Percentiles rank a stretch among this genome's conserved stretches.
Conservation (phyloP, 2,888 invertebrate genomes). For the Calliphora vomitoria region DNA sequence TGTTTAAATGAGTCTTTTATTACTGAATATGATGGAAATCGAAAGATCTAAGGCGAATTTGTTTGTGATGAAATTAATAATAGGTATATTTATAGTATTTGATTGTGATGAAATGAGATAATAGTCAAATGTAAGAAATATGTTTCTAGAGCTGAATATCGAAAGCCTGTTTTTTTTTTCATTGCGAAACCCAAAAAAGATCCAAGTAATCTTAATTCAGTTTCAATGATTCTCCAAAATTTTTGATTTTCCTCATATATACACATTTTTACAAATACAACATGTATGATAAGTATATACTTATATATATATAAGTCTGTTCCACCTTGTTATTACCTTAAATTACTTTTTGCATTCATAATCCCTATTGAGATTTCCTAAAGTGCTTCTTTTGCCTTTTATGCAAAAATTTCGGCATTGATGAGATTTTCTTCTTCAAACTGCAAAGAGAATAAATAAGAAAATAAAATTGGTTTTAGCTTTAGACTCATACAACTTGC, state of each 20-base stretch:
- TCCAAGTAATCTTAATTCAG: too few species aligned
- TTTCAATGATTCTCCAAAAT: too few species aligned
- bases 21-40: too few species aligned
- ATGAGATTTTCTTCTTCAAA: constrained; percentile 25
- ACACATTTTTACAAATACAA: neutral
- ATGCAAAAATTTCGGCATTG: constrained; percentile 51
- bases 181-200: too few species aligned
- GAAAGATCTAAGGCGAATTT: too few species aligned
- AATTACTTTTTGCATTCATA: constrained; percentile 70
- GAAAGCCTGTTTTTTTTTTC: too few species aligned
- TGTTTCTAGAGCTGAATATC: too few species aligned
- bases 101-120: too few species aligned
- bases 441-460: constrained; percentile 50
- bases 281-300: neutral
- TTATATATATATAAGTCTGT: neutral
- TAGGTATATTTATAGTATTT: too few species aligned
- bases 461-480: constrained; percentile 14
- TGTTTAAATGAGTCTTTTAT: too few species aligned
- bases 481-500: neutral
- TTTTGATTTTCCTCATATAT: neutral
- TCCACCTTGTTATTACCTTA: constrained; percentile 57
- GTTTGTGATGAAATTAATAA: too few species aligned
- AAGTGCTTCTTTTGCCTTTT: constrained; percentile 39
- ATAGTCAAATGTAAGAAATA: too few species aligned
- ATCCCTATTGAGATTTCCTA: constrained; percentile 71